Evolutionary conservation across 1,140 invertebrate genomes (phyloP).

Genomic region (Micrasema minimum): DNA sequence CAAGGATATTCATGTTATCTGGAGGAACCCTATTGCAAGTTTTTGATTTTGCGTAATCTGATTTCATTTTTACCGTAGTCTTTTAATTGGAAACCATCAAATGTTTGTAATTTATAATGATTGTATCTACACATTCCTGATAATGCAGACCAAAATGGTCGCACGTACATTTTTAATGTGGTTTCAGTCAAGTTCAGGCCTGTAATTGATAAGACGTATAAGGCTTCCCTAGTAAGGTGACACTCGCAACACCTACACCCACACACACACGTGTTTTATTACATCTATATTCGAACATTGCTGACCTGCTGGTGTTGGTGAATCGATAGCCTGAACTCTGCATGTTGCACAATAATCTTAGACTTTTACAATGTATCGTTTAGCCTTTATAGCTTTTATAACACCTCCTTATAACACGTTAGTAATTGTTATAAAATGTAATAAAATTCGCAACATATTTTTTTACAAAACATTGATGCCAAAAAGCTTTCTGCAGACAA

Average conservation of each 20-base stretch:
- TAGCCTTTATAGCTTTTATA: no score
- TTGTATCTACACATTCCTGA: background rate
- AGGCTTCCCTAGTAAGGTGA: conserved; percentile 22
- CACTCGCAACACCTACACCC: conserved; percentile 19
- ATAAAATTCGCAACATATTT: background rate
- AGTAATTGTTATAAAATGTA: background rate
- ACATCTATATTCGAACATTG: conserved; percentile 4
- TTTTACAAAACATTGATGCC: background rate
- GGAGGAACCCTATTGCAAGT: no score
- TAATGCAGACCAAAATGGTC: background rate
- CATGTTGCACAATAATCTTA: no score
- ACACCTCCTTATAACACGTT: background rate
- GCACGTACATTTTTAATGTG: background rate
- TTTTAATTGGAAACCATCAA: background rate
- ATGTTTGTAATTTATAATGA: background rate
- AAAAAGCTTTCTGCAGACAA: background rate
- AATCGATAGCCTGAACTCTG: no score
- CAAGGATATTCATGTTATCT: no score
- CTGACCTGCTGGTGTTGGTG: background rate
- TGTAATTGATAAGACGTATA: background rate
- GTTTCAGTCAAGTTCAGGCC: background rate
- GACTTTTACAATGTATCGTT: no score
- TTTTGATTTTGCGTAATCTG: background rate
- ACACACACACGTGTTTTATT: no score
- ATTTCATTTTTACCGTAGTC: background rate